Conservation (phyloP, 2,113 vertebrate species). For the Thunnus maccoyii region DNA sequence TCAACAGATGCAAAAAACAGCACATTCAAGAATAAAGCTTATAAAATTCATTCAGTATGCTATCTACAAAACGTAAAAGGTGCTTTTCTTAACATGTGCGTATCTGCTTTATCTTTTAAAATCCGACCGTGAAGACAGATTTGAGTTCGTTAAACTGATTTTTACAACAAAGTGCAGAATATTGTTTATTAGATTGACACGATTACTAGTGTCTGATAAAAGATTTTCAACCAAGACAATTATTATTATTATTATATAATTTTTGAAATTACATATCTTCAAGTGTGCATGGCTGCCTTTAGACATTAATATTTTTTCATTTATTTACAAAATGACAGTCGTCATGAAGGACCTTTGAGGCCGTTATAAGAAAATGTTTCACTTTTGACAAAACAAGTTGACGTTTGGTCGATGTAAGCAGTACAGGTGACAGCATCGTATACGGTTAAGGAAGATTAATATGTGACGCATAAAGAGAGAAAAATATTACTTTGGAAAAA, state of each 20-base stretch:
- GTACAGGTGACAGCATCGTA: conserved; percentile 24
- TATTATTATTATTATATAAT: neutral
- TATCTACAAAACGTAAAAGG: conserved; percentile 48
- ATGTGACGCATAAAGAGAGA: neutral
- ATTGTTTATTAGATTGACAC: neutral
- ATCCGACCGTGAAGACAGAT: neutral
- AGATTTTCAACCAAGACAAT: neutral
- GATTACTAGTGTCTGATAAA: neutral
- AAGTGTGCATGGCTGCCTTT: neutral
- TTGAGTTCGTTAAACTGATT: neutral
- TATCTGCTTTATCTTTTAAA: conserved; percentile 6
- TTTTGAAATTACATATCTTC: conserved; percentile 30
- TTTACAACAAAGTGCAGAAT: neutral
- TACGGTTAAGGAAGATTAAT: conserved; percentile 35
- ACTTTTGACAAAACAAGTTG: conserved; percentile 2
- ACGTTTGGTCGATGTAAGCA: conserved; percentile 43
- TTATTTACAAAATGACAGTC: conserved; percentile 40
- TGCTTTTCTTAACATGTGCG: conserved; percentile 51
- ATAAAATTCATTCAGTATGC: conserved; percentile 3
- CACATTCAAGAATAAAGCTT: conserved; percentile 43
- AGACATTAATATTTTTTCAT: neutral
- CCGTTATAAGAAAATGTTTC: conserved; percentile 1
- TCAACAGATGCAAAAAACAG: conserved; percentile 36
- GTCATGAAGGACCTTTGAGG: neutral
- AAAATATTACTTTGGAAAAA: conserved; percentile 44